Evolutionary conservation across 2,888 invertebrate genomes (phyloP).

Genomic region (Macrophya alboannulata): DNA sequence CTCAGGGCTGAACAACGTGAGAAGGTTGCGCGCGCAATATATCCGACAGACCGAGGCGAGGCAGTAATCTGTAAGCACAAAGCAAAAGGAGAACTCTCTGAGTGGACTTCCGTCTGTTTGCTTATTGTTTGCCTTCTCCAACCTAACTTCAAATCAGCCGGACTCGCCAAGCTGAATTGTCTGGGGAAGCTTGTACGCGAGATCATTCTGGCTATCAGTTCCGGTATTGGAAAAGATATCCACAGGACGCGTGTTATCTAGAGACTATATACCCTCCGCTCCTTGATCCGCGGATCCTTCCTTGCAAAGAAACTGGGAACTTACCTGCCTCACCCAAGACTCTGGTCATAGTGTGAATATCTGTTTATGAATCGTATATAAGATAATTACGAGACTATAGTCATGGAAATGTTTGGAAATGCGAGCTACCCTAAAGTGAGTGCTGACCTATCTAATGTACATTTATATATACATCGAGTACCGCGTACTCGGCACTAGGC

Average conservation of each 20-base stretch:
- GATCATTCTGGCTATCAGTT: conserved; percentile 20
- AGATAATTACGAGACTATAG: conserved; percentile 2
- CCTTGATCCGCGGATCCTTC: conserved; percentile 46
- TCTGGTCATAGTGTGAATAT: conserved; percentile 30
- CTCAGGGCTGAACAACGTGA: conserved; percentile 77
- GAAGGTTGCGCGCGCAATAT: conserved; percentile 77
- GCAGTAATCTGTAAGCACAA: conserved; percentile 80
- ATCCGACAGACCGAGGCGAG: conserved; percentile 79
- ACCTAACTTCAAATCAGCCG: conserved; percentile 67
- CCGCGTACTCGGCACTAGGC: conserved; percentile 76
- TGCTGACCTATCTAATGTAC: conserved; percentile 79
- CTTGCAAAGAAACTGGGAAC: conserved; percentile 65
- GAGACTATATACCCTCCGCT: conserved; percentile 23
- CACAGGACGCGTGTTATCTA: neutral
- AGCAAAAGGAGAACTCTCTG: conserved; percentile 79
- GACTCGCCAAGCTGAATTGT: conserved; percentile 70
- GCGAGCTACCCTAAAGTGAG: conserved; percentile 61
- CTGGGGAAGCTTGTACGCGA: conserved; percentile 46
- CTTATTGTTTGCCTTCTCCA: conserved; percentile 76
- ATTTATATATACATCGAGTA: conserved; percentile 65
- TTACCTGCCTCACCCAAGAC: conserved; percentile 56
- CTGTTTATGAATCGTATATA: neutral
- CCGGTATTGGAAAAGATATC: neutral
- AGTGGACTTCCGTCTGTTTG: conserved; percentile 78
- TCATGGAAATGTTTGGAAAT: conserved; percentile 24